A percentile compares a stretch with the other conserved stretches of the same genome.
Conservation (phyloP, 2,888 invertebrate genomes). For the Leptopilina myrica region DNA sequence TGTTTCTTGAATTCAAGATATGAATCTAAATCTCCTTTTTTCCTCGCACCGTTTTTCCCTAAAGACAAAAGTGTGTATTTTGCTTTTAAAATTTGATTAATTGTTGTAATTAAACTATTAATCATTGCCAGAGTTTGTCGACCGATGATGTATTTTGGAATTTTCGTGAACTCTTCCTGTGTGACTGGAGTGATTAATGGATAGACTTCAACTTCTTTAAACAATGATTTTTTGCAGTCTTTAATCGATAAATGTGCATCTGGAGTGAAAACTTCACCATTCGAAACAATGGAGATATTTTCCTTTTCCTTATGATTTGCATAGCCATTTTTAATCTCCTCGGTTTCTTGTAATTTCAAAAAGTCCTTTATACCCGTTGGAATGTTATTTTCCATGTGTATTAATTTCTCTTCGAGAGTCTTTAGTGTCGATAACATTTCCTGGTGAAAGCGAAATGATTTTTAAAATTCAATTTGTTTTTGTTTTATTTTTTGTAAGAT, state of each 20-base stretch:
- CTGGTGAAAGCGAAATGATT: not conserved
- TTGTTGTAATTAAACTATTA: constrained; percentile 62
- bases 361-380: constrained; percentile 59
- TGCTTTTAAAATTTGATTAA: constrained; percentile 67
- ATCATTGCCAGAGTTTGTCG: constrained; percentile 63
- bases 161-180: constrained; percentile 62
- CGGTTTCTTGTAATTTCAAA: constrained; percentile 35
- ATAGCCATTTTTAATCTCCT: constrained; percentile 34
- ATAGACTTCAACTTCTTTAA: constrained; percentile 61
- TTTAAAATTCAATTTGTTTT: not conserved
- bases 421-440: constrained; percentile 36
- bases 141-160: constrained; percentile 72
- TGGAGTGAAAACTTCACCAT: constrained; percentile 29
- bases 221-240: constrained; percentile 68
- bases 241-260: constrained; percentile 45
- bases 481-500: too few relatives aligned
- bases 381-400: constrained; percentile 62
- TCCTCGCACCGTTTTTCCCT: constrained; percentile 67
- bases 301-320: constrained; percentile 35
- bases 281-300: not conserved
- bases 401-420: constrained; percentile 57
- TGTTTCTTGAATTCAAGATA: constrained; percentile 67
- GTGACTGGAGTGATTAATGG: constrained; percentile 56
- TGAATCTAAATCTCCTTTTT: constrained; percentile 68
- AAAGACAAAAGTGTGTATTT: constrained; percentile 68